Percentiles rank a stretch among this genome's conserved stretches.
phyloP scores from a whole-genome alignment of 2,797 vertebrate species.

The Hylomyscus alleni region DNA sequence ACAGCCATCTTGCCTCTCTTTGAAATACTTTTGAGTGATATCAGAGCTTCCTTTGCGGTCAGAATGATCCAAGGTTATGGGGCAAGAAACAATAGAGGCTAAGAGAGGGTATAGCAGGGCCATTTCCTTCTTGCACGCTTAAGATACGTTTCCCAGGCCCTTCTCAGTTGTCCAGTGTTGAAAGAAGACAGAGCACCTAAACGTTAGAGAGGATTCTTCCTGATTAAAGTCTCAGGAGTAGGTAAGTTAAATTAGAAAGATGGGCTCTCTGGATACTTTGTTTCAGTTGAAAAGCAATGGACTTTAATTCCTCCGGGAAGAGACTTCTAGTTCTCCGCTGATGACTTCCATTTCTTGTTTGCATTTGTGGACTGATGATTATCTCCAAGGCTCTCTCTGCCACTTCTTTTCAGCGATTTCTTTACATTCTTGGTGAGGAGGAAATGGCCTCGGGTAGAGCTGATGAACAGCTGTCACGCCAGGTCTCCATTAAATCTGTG shows the following conservation, averaged over 20 bases:
- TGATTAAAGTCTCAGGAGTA: conserved; percentile 70
- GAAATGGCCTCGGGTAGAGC: not conserved
- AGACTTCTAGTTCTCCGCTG: conserved; percentile 24
- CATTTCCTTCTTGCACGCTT: not conserved
- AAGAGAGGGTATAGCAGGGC: conserved; percentile 42
- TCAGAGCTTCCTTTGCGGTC: conserved; percentile 74
- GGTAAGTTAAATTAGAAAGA: conserved; percentile 50
- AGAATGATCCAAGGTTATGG: conserved; percentile 45
- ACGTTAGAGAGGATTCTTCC: conserved; percentile 52
- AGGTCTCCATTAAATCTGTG: not conserved
- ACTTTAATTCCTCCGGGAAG: conserved; percentile 44
- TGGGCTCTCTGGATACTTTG: conserved; percentile 29
- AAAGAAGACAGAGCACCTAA: conserved; percentile 59
- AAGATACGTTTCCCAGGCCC: conserved; percentile 67
- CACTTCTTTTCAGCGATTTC: not conserved
- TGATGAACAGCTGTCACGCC: not conserved
- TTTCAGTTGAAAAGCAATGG: not conserved
- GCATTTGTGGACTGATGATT: not conserved
- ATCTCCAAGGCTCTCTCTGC: conserved; percentile 6
- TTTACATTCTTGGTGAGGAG: not conserved
- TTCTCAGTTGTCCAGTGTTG: conserved; percentile 31
- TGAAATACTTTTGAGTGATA: conserved; percentile 64
- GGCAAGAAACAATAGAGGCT: conserved; percentile 19
- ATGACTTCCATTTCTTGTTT: conserved; percentile 58
- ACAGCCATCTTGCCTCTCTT: conserved; percentile 19